phyloP scores from a whole-genome alignment of 2,113 vertebrate species.

The Melospiza georgiana region DNA sequence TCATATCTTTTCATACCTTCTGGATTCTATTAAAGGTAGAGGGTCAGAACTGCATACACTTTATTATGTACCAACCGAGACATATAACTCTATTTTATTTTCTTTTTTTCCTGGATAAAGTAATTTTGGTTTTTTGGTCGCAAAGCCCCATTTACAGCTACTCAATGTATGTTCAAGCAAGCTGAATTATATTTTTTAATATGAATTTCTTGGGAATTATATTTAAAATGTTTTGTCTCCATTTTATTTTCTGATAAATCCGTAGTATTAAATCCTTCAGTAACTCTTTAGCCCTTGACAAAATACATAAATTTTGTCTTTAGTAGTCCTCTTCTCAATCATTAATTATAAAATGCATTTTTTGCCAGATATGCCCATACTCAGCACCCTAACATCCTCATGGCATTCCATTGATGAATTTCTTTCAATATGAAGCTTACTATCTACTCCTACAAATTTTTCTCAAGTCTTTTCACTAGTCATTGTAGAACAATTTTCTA shows the following conservation, averaged over 20 bases:
- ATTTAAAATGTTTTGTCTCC: not conserved
- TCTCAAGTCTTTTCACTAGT: not conserved
- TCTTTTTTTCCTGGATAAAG: not conserved
- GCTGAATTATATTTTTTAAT: not conserved
- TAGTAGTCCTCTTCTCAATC: not conserved
- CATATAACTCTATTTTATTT: not conserved
- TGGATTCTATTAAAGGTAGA: not conserved
- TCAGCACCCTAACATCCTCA: not conserved
- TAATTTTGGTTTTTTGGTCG: accelerated
- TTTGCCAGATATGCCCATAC: not conserved
- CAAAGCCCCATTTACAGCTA: not conserved
- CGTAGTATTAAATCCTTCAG: not conserved
- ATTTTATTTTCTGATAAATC: not conserved
- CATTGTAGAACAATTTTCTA: not conserved
- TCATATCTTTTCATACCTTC: not conserved
- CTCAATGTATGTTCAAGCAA: not conserved
- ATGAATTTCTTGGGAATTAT: not conserved
- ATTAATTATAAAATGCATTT: not conserved
- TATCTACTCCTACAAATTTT: not conserved
- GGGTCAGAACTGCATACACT: not conserved
- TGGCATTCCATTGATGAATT: not conserved
- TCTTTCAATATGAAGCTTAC: not conserved
- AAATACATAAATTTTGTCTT: not conserved
- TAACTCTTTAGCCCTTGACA: not conserved
- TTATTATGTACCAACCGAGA: not conserved